A percentile compares a stretch with the other conserved stretches of the same genome.
These are phyloP conservation scores for Teleiodes luculella DNA, from an alignment of 2,888 invertebrate species.

Conservation along the genomic window DNA sequence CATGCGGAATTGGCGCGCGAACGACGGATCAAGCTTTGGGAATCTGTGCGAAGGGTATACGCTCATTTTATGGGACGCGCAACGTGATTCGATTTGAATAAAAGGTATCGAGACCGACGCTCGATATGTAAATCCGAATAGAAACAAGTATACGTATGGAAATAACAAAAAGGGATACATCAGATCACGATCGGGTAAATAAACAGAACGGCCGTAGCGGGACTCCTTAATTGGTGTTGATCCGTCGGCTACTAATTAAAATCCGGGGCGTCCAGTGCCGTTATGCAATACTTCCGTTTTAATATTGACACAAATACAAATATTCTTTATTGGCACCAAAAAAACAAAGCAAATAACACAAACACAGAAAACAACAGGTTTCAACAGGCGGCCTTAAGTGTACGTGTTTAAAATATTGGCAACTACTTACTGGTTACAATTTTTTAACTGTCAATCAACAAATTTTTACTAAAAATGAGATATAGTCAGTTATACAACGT, in stretches of 20 bases:
- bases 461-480: too few species aligned
- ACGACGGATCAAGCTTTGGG: conserved; percentile 27
- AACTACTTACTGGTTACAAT: too few species aligned
- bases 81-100: conserved; percentile 38
- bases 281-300: conserved; percentile 14
- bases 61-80: conserved; percentile 28
- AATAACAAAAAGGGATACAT: conserved; percentile 11
- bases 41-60: conserved; percentile 27
- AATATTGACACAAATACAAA: too few species aligned
- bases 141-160: conserved; percentile 29
- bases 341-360: too few species aligned
- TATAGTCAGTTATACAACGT: too few species aligned
- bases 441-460: too few species aligned
- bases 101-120: conserved; percentile 28
- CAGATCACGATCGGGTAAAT: neutral
- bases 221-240: conserved; percentile 20
- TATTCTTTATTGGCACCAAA: too few species aligned
- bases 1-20: conserved; percentile 33
- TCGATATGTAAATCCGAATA: conserved; percentile 28
- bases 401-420: too few species aligned
- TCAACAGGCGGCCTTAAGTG: too few species aligned
- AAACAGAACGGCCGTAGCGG: conserved; percentile 9
- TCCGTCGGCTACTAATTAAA: conserved; percentile 19
- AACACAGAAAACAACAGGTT: too few species aligned
- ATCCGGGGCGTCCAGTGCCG: conserved; percentile 11